Base-by-base conservation (phyloP, 2,113 vertebrate species). In the Caranx ignobilis region DNA sequence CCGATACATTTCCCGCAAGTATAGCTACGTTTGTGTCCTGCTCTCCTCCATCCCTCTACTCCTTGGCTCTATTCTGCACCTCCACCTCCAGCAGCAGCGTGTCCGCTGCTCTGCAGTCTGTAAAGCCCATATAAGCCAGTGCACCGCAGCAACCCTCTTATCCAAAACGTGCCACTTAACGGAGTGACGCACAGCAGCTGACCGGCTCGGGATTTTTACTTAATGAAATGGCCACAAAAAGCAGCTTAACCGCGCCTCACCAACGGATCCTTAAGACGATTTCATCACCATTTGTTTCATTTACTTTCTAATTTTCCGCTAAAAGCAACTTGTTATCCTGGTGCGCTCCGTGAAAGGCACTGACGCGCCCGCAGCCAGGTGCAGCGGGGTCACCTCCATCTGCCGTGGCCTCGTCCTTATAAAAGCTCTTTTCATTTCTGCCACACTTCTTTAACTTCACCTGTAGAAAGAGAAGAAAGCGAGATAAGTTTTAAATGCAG, bases 141-240 rank as follows among this genome's bases (percentile, higher is more conserved):
- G 31, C 78, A 84, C 92, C 71, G 87, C 70, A 16, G 4, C 63
- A 92, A 89, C 90, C 91, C 87, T 90, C 91, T 92, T 88, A 87
- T 69, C 90, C 26, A 87, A 87, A 88, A 89, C 77, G 57, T 63
- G 77, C 75, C 45, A 9, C 82, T 56, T 91, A 70, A 31, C 67
- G 64, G 32, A 87, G 85, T 47, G 91, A 87, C 87, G 85, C 89
- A 81, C 88, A 63, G 69, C 61, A 26, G 26, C 32, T 56, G 74
- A 41, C 47, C 77, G 77, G 64, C 87, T 83, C 86, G 50, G 50
- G 57, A 69, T 68, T 92, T 91, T 62, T 66, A 73, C 91, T 94
- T 95, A 95, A 96, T 95, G 94, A 96, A 94, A 96, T 94, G 91
- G 89, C 71, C 85, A 82, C 92, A 65, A 18, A 92, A 96, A 96